Percentiles rank a stretch among this genome's conserved stretches.
Conservation (phyloP, 2,113 vertebrate species). For the Chloebia gouldiae region DNA sequence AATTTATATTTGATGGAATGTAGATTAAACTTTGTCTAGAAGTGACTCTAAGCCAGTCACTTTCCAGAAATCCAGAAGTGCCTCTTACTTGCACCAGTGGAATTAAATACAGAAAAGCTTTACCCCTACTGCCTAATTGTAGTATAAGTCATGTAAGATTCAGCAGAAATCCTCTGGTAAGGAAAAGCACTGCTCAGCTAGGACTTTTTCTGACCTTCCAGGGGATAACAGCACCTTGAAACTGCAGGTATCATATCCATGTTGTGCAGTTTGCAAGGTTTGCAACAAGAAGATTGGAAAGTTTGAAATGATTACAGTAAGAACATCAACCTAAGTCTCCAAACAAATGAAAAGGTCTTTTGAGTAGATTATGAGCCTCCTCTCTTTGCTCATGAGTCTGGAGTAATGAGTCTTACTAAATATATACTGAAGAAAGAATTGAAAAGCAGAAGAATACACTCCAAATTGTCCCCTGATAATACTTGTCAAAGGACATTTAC, state of each 20-base stretch:
- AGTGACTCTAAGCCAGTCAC: neutral
- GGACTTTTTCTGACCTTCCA: neutral
- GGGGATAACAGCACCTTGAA: neutral
- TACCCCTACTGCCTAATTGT: neutral
- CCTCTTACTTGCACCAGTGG: neutral
- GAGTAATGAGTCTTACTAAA: neutral
- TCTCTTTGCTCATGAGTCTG: neutral
- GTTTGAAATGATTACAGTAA: neutral
- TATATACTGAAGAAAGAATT: neutral
- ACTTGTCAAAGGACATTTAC: neutral
- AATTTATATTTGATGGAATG: neutral
- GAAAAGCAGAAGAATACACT: neutral
- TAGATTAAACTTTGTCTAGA: neutral
- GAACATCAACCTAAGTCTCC: neutral
- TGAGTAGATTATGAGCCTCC: neutral
- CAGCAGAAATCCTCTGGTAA: neutral
- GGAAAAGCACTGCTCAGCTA: neutral
- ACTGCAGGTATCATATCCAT: rapidly evolving
- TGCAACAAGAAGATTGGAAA: neutral
- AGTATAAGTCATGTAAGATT: neutral
- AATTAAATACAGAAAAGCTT: neutral
- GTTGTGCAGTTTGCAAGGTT: neutral
- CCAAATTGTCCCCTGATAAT: neutral
- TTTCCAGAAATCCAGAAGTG: neutral
- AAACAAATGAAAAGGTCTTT: neutral